Evolutionary conservation across 2,797 vertebrate species (phyloP).

Genomic region (Anguilla anguilla): DNA sequence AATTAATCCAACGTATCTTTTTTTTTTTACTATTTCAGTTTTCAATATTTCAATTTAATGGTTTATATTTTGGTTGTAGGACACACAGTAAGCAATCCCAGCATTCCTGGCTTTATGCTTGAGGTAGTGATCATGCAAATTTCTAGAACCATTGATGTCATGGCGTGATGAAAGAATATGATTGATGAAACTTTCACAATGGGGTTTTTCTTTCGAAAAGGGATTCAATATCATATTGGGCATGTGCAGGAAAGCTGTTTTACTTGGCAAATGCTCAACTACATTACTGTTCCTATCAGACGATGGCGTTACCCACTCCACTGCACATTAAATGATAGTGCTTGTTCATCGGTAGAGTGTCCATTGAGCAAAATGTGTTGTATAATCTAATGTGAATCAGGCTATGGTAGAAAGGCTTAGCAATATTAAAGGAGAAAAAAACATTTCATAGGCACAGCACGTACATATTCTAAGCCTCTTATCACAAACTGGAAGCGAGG

Average conservation of each 20-base stretch:
- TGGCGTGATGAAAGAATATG: background rate
- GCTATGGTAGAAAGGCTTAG: background rate
- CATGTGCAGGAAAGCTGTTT: background rate
- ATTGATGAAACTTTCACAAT: background rate
- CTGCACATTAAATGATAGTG: background rate
- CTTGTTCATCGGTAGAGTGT: background rate
- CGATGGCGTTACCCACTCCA: background rate
- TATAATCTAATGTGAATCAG: background rate
- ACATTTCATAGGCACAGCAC: background rate
- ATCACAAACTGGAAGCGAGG: background rate
- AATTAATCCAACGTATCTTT: background rate
- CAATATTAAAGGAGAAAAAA: background rate
- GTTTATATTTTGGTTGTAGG: background rate
- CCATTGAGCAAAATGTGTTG: background rate
- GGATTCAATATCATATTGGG: background rate
- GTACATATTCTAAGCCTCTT: background rate
- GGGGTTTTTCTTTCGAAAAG: background rate
- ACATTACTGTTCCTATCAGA: background rate
- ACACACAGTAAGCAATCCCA: background rate
- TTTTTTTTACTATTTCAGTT: background rate
- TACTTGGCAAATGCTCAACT: background rate
- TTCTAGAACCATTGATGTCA: background rate
- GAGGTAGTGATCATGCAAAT: background rate
- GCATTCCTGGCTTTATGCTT: background rate
- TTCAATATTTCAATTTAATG: background rate